Percentiles rank a stretch among this genome's conserved stretches.
phyloP scores from a whole-genome alignment of 1,140 invertebrate genomes.

The Drosophila saltans region DNA sequence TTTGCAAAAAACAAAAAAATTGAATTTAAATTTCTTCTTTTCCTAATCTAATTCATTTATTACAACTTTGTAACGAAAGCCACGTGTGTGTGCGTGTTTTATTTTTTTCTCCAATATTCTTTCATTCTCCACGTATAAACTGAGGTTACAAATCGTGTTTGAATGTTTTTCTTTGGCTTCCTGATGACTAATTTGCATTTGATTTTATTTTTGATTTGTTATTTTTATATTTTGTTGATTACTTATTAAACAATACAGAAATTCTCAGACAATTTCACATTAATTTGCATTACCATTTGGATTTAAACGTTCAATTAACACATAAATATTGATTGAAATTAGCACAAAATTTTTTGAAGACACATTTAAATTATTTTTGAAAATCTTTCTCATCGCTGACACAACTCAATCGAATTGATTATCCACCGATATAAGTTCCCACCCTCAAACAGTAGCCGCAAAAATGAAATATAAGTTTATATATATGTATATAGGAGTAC shows the following conservation, averaged over 20 bases:
- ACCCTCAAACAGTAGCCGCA: not conserved
- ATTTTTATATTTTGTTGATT: too few species aligned
- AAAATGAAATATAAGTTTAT: not conserved
- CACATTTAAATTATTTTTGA: constrained; percentile 4
- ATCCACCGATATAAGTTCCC: not conserved
- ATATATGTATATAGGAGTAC: not conserved
- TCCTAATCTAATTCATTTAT: too few species aligned
- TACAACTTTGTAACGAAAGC: not conserved
- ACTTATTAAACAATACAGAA: not conserved
- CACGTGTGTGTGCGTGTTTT: not conserved
- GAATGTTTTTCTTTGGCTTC: constrained; percentile 1
- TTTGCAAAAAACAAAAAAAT: too few species aligned
- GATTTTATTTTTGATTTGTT: not conserved
- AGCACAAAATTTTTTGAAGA: constrained; percentile 1
- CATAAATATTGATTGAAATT: constrained; percentile 10
- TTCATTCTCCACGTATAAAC: not conserved
- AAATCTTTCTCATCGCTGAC: not conserved
- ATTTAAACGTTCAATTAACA: constrained; percentile 20
- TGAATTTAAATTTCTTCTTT: too few species aligned
- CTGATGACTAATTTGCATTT: constrained; percentile 7
- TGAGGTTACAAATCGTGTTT: not conserved
- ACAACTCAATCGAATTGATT: not conserved
- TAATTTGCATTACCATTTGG: constrained; percentile 3
- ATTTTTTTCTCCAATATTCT: too few species aligned
- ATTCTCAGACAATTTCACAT: constrained; percentile 11